Base-by-base conservation (phyloP, 2,797 vertebrate species). In the Pachyuromys duprasi region DNA sequence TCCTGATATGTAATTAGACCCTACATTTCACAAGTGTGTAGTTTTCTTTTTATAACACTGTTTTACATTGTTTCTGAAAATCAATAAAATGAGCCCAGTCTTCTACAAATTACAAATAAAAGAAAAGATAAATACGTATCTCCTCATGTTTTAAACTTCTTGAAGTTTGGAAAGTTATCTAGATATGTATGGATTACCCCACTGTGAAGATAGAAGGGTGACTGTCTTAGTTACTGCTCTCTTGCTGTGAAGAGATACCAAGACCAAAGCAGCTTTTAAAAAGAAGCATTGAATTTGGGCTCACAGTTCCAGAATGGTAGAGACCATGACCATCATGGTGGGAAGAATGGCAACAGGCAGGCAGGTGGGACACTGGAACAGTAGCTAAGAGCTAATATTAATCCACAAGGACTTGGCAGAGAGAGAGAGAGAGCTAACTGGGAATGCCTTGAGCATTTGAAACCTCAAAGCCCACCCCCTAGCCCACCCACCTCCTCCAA, bases 1-100 rank as follows among this genome's bases (percentile, higher is more conserved):
- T 70, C 93, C 96, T 36, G 1, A 86, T 93, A 83, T 60, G 53
- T 70, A 97, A 92, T 97, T 96, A 97, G 86, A 55, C 69, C 11
- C 28, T 93, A 74, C 8, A 45, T 94, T 97, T 97, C 94, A 88
- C 33, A 94, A 69, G 80, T 24, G 75, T 97, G 3, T 96, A 91
- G 91, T 62, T 96, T 96, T 96, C 90, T 63, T 28, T 92, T 97
- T 93, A 55, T 45, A 39, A 90, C 79, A 69, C 20, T 94, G 74
- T 18, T 91, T 78, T 97, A 6, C 93, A 92, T 87, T 96, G 39
- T 62, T 97, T 45, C 63, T 74, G 42, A 60, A 87, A 9, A 18
- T 82, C 45, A 76, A 90, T 78, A 90, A 8, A 97, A 67, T 28
- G 93, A 96, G 8, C 4, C 39, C 26, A 65, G 12, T 53, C 20